Evolutionary conservation across 2,888 invertebrate genomes (phyloP).

Genomic region (Petrolisthes cinctipes): DNA sequence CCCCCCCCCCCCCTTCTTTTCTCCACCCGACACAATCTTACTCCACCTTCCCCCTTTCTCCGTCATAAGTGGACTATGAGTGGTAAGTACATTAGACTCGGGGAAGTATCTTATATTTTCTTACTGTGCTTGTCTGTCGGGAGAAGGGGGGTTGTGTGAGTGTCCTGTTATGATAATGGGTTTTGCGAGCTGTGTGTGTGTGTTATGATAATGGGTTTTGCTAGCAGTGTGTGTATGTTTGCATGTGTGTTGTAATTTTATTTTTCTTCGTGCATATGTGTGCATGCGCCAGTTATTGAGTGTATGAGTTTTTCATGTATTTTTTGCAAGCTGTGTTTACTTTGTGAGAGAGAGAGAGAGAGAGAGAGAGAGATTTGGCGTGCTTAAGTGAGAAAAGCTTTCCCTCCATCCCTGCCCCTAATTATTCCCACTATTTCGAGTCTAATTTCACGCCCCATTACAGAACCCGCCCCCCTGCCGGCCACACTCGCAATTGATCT

Average conservation of each 20-base stretch:
- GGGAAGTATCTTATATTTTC: too few species aligned
- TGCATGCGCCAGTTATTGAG: background rate
- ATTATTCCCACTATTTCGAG: background rate
- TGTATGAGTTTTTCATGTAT: background rate
- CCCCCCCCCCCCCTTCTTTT: too few species aligned
- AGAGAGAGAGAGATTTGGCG: background rate
- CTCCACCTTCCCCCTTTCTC: background rate
- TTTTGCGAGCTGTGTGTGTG: too few species aligned
- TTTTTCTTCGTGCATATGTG: background rate
- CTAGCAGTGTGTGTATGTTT: too few species aligned
- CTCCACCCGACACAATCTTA: background rate
- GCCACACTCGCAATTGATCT: background rate
- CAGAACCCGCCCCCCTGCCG: background rate
- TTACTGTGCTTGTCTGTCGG: too few species aligned
- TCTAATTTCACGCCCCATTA: background rate
- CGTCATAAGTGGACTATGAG: background rate
- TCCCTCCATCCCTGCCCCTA: conserved; percentile 1
- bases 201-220: too few species aligned
- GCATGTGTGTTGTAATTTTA: background rate
- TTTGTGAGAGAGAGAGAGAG: background rate
- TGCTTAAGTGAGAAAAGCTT: background rate
- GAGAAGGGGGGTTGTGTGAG: too few species aligned
- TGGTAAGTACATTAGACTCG: too few species aligned
- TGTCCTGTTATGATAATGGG: too few species aligned
- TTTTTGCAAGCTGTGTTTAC: background rate